A percentile compares a stretch with the other conserved stretches of the same genome.
phyloP scores from a whole-genome alignment of 2,113 vertebrate genomes.

The Oryzias javanicus region DNA sequence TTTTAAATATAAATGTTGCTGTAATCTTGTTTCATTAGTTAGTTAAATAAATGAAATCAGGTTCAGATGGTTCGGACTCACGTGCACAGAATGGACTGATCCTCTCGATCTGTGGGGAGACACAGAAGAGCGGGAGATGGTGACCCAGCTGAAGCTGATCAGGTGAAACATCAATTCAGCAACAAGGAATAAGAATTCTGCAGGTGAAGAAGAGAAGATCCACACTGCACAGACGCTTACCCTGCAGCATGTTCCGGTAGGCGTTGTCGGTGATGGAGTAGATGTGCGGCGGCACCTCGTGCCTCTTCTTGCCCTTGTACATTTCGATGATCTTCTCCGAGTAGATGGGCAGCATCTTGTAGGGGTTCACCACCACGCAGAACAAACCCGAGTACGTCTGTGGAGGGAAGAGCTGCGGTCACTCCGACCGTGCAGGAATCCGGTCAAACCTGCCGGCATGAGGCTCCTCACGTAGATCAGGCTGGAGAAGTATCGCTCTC shows the following conservation, averaged over 20 bases:
- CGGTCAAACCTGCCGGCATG: background rate
- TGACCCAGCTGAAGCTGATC: constrained; percentile 41
- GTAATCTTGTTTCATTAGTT: no score
- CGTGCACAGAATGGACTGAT: constrained; percentile 79
- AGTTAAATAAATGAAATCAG: no score
- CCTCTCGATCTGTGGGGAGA: constrained; percentile 69
- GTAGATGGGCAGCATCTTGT: constrained; percentile 97
- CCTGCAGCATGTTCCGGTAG: constrained; percentile 98
- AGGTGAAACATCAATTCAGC: constrained; percentile 38
- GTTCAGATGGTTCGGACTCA: constrained; percentile 49
- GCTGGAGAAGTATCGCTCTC: constrained; percentile 96
- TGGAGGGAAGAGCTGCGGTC: background rate
- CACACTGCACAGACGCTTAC: constrained; percentile 52
- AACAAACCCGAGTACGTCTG: constrained; percentile 97
- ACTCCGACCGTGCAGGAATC: background rate
- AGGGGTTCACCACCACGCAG: constrained; percentile 95
- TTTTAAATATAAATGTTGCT: no score
- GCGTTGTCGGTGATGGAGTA: constrained; percentile 95
- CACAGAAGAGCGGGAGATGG: constrained; percentile 6
- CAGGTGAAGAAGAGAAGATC: no score
- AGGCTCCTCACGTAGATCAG: constrained; percentile 92
- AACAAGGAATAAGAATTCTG: no score
- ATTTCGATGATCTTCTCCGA: constrained; percentile 95
- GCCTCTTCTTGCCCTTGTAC: constrained; percentile 98
- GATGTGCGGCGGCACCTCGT: constrained; percentile 96